Evolutionary conservation across 2,797 vertebrate genomes (phyloP), one percentile per base, ranked within the genome.

Genomic region (Poecilia velifera): DNA sequence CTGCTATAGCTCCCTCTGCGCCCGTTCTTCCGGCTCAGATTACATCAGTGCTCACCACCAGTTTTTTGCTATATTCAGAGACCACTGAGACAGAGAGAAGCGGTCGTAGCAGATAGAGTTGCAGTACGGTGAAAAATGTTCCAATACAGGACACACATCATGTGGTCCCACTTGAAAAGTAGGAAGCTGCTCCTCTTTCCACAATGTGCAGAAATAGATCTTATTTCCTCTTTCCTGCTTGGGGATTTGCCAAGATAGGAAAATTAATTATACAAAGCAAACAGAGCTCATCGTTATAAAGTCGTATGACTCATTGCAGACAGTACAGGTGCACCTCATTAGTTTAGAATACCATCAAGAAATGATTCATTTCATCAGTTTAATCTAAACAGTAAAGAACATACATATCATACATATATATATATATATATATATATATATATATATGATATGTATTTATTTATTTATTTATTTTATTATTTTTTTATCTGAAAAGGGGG

Each of bases 11-110:
- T 86, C 76, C 83, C 64, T 76, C 53, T 45, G 41, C 53, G 74
- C 57, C n/a, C 46, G 31, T 83, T 46, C 79, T 84, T 77, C 80
- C 57, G 83, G 81, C 77, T 91, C 81, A 84, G 31, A 81, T 92
- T 84, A 78, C 73, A 55, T 49, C 66, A 75, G 7, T 62, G 71
- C 64, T 74, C 86, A 80, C 86, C 86, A 90, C 82, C 84, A 72
- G 12, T 55, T 84, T 84, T 88, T 45, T 74, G 55, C 55, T 74
- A 57, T 73, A 76, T 70, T 77, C 16, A 74, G 73, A 79, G 7
- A 75, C 4, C 75, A 81, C 70, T n/a, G 74, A 9, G 36, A 75
- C 78, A 68, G 16, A 77, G 18, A 77, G 31, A 10, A 66, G 8
- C n/a, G 51, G 77, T 25, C 34, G 68, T 20, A 43, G 53, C 5